Evolutionary conservation across 2,888 invertebrate genomes (phyloP).

Genomic region (Polymixis lichenea): DNA sequence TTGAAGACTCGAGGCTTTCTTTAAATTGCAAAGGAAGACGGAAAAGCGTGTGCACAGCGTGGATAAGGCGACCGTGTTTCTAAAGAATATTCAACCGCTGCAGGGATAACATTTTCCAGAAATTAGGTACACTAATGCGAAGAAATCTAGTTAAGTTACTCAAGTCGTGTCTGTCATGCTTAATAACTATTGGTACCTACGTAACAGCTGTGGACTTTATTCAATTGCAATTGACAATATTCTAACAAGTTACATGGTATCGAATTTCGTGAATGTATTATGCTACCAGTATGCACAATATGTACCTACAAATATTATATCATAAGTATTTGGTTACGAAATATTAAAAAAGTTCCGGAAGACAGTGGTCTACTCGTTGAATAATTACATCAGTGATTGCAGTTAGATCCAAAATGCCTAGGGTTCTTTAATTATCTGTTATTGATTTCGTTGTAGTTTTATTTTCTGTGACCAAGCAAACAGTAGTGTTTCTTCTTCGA

Average conservation of each 20-base stretch:
- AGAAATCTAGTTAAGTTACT: not conserved
- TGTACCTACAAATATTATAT: not conserved
- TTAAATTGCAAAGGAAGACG: not conserved
- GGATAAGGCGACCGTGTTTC: not conserved
- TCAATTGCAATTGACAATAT: conserved; percentile 11
- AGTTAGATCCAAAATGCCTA: not conserved
- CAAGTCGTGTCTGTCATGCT: conserved; percentile 5
- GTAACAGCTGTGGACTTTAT: not conserved
- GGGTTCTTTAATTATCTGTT: not conserved
- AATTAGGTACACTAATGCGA: not conserved
- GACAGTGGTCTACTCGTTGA: not conserved
- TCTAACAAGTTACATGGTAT: conserved; percentile 10
- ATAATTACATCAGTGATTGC: not conserved
- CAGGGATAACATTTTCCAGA: no score
- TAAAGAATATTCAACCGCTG: not conserved
- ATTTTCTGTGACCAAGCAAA: not conserved
- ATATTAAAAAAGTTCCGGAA: not conserved
- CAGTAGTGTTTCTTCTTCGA: not conserved
- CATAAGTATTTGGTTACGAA: conserved; percentile 5
- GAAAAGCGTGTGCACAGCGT: not conserved
- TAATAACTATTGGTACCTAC: conserved; percentile 11
- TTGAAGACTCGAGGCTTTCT: not conserved
- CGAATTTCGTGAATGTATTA: conserved; percentile 13
- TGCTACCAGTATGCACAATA: not conserved
- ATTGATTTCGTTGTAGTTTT: not conserved